Evolutionary conservation across 2,888 invertebrate species (phyloP).

Genomic region (Phengaris alcon): DNA sequence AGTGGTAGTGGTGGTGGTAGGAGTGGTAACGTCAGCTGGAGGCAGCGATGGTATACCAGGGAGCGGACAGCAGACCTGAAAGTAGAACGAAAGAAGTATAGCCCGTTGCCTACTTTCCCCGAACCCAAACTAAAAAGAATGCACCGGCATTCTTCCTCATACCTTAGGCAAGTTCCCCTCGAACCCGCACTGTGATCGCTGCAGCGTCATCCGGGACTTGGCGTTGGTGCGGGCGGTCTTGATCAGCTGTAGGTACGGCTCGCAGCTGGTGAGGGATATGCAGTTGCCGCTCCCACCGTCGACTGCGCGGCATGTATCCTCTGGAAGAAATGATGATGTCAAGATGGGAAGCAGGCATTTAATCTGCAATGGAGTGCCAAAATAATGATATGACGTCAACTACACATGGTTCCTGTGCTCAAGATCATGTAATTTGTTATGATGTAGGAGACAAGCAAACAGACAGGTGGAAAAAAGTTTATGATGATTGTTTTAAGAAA

Average conservation of each 20-base stretch:
- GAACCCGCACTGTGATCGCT: conserved; percentile 85
- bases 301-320: conserved; percentile 70
- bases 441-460: no score
- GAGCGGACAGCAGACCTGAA: conserved; percentile 63
- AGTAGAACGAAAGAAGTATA: not conserved
- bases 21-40: conserved; percentile 33
- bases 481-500: no score
- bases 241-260: conserved; percentile 62
- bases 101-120: not conserved
- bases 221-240: conserved; percentile 62
- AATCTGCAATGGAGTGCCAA: no score
- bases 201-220: conserved; percentile 71
- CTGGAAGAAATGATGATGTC: conserved; percentile 42
- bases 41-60: conserved; percentile 45
- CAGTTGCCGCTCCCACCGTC: conserved; percentile 76
- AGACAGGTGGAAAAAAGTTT: no score
- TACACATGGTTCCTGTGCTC: no score
- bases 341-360: not conserved
- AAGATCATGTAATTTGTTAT: no score
- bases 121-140: not conserved
- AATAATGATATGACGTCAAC: no score
- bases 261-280: conserved; percentile 73
- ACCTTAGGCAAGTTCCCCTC: conserved; percentile 83
- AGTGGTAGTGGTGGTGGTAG: conserved; percentile 33
- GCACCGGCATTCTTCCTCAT: conserved; percentile 21